These are phyloP conservation scores for Resseliella maxima DNA, from an alignment of 2,888 invertebrate species.

Conservation along the genomic window DNA sequence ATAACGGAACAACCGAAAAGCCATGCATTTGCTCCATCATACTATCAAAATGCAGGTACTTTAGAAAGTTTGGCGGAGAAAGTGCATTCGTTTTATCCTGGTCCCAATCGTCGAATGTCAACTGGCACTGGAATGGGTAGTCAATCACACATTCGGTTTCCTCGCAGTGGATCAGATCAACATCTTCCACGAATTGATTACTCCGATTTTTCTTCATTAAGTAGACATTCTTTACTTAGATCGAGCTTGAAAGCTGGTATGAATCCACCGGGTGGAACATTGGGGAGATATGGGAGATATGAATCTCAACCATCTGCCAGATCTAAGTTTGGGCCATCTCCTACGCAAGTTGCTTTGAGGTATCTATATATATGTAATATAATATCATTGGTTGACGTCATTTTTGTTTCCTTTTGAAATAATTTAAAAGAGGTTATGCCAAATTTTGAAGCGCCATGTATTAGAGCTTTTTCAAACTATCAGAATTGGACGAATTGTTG, in stretches of 20 bases:
- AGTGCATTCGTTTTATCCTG: conserved; percentile 88
- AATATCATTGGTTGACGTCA: no score
- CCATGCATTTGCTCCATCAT: conserved; percentile 81
- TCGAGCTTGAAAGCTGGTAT: conserved; percentile 81
- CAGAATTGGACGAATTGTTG: no score
- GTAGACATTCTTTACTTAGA: conserved; percentile 82
- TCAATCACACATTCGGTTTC: conserved; percentile 71
- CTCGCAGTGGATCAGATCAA: conserved; percentile 92
- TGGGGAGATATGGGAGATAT: conserved; percentile 75
- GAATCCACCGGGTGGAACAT: conserved; percentile 68
- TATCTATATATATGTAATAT: neutral
- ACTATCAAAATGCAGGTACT: conserved; percentile 83
- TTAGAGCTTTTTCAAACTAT: no score
- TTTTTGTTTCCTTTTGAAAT: no score
- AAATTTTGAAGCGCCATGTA: no score
- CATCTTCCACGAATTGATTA: conserved; percentile 89
- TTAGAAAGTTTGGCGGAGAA: conserved; percentile 92
- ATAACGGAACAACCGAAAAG: conserved; percentile 92
- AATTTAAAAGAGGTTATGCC: no score
- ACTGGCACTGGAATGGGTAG: conserved; percentile 69
- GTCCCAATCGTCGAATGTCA: conserved; percentile 75
- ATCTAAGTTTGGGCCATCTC: conserved; percentile 69
- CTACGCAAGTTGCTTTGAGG: conserved; percentile 65
- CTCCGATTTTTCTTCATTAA: conserved; percentile 80
- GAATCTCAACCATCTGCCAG: conserved; percentile 67